Evolutionary conservation across 2,113 vertebrate genomes (phyloP), one percentile per base, ranked within the genome.

Genomic region (Barnardius zonarius): DNA sequence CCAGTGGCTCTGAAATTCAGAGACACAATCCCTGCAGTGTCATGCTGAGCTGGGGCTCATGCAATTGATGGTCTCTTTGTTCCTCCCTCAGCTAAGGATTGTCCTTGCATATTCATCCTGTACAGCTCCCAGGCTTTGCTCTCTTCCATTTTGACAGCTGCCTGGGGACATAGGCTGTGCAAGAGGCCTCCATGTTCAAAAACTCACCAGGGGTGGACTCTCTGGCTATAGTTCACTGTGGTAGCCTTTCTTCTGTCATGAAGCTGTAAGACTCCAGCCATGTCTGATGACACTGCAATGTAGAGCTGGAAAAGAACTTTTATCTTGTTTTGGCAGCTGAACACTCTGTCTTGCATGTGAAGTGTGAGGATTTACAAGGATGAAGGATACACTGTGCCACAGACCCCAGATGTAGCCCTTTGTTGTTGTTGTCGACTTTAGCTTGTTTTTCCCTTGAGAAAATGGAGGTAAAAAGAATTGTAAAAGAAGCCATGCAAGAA

Each of bases 1-100:
- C 55, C 82, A 81, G 68, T 39, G 51, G 37, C 93, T 86, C 59
- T 93, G 79, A 86, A 82, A 93, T 88, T 43, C 43, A 49, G 90
- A 61, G 39, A 28, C 49, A 44, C 33, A 88, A 92, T 83, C 57
- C 35, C 64, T 83, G 49, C 43, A 70, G 83, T 70, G 86, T 86
- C 76, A 27, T 5, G 51, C 92, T 93, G 86, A 92, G 64, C 91
- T 92, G 64, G 30, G 64, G 41, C 68, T 94, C 70, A 23, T 3
- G 1, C 25, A n/a, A 0, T 55, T 37, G 37, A 51, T 70, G 28
- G 46, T 59, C 23, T 88, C 61, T 86, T 94, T 92, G 51, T 96
- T 92, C 72, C 54, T 81, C 70, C 68, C 63, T 80, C 72, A 74
- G 63, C 49, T 76, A 30, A 4, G 7, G 41, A 48, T 33, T 94